A percentile compares a stretch with the other conserved stretches of the same genome.
phyloP scores from a whole-genome alignment of 2,113 vertebrate species.

The Solea senegalensis region DNA sequence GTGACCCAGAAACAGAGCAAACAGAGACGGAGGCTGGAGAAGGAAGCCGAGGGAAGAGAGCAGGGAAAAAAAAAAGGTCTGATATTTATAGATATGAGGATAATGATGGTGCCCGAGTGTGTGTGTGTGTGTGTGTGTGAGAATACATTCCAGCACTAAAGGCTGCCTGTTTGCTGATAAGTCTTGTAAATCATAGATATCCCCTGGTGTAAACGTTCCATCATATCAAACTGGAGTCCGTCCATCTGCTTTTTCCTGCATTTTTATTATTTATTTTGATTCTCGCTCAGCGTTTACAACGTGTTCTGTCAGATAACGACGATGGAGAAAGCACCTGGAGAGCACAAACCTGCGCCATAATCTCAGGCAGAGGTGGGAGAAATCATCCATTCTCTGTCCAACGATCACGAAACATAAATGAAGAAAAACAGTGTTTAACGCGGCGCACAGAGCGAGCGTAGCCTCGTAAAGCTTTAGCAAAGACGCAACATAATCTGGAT shows the following conservation, averaged over 20 bases:
- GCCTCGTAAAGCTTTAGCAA: too few relatives aligned
- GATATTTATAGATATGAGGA: slow-evolving; percentile 76
- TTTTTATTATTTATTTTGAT: slow-evolving; percentile 4
- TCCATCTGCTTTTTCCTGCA: slow-evolving; percentile 31
- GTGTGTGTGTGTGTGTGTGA: slow-evolving; percentile 37
- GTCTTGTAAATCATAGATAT: slow-evolving; percentile 48
- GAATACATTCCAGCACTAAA: slow-evolving; percentile 48
- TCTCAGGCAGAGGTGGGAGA: too few relatives aligned
- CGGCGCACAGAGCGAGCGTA: too few relatives aligned
- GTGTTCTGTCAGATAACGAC: slow-evolving; percentile 24
- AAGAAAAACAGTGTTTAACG: too few relatives aligned
- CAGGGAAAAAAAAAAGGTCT: slow-evolving; percentile 32
- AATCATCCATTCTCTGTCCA: too few relatives aligned
- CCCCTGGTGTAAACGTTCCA: slow-evolving; percentile 14
- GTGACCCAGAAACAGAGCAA: slow-evolving; percentile 74
- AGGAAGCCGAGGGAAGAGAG: slow-evolving; percentile 23
- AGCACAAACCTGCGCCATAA: not conserved
- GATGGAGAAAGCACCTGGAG: slow-evolving; percentile 3
- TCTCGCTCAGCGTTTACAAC: slow-evolving; percentile 1
- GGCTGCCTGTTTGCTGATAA: slow-evolving; percentile 66
- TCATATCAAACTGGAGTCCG: slow-evolving; percentile 44
- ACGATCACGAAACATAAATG: too few relatives aligned
- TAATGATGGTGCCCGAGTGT: slow-evolving; percentile 62
- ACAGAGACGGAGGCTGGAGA: slow-evolving; percentile 46
- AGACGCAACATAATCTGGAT: too few relatives aligned